Evolutionary conservation across 2,113 vertebrate genomes (phyloP).

Genomic region (Rattus rattus): DNA sequence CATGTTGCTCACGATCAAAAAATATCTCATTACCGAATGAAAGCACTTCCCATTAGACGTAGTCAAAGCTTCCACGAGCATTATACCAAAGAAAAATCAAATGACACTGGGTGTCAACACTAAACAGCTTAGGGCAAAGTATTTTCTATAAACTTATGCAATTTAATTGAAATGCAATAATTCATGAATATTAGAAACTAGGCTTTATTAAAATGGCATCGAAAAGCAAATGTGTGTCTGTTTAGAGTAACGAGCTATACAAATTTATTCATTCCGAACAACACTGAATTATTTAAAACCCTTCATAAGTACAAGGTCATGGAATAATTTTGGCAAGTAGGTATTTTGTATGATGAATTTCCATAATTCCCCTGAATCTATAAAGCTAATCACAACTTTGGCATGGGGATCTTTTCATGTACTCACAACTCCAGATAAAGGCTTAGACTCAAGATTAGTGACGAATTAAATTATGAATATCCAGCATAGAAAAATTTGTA

Average conservation of each 20-base stretch:
- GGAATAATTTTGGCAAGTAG: constrained; percentile 89
- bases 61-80: constrained; percentile 82
- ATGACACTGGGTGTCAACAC: constrained; percentile 89
- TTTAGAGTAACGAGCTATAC: constrained; percentile 89
- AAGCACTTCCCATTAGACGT: constrained; percentile 81
- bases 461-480: constrained; percentile 73
- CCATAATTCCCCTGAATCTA: constrained; percentile 88
- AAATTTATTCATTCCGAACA: constrained; percentile 91
- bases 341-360: constrained; percentile 88
- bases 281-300: constrained; percentile 92
- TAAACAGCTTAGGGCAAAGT: constrained; percentile 90
- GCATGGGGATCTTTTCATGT: constrained; percentile 79
- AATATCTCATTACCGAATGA: constrained; percentile 83
- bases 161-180: constrained; percentile 92
- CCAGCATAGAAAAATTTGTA: constrained; percentile 31
- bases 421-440: constrained; percentile 81
- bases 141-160: constrained; percentile 86
- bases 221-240: constrained; percentile 88
- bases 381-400: constrained; percentile 89
- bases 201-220: constrained; percentile 90
- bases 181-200: constrained; percentile 90
- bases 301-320: constrained; percentile 89
- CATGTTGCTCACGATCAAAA: constrained; percentile 78
- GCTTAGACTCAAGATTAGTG: constrained; percentile 79
- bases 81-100: constrained; percentile 84